These are phyloP conservation scores for Brachypterus glaber DNA, from an alignment of 2,888 invertebrate genomes.

Conservation along the genomic window DNA sequence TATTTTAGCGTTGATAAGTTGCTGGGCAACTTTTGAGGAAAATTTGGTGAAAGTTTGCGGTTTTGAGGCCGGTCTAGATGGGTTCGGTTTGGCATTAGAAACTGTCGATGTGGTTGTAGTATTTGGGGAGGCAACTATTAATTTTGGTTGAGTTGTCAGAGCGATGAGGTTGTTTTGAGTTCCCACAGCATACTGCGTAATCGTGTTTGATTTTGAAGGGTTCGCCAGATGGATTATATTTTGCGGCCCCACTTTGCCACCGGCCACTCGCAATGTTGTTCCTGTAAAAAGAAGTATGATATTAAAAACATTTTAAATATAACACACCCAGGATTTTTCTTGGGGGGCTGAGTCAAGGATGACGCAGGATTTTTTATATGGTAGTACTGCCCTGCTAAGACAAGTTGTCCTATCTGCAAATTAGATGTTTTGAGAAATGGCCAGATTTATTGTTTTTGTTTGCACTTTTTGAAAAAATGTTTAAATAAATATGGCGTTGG, in stretches of 20 bases:
- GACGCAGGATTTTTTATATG: not conserved
- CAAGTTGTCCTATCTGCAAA: no score
- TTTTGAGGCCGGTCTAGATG: slow-evolving; percentile 21
- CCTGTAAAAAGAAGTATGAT: slow-evolving; percentile 30
- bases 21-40: slow-evolving; percentile 37
- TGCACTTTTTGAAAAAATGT: no score
- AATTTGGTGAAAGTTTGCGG: slow-evolving; percentile 31
- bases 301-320: not conserved
- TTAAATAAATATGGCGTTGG: no score
- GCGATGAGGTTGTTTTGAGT: slow-evolving; percentile 43
- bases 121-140: slow-evolving; percentile 33
- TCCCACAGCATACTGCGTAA: slow-evolving; percentile 43
- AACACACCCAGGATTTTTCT: slow-evolving; percentile 1
- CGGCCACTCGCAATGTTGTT: slow-evolving; percentile 42
- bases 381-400: no score
- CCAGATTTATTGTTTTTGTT: no score
- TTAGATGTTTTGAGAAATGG: no score
- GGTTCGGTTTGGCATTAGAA: slow-evolving; percentile 23
- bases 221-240: slow-evolving; percentile 46
- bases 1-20: slow-evolving; percentile 43
- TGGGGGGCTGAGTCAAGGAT: not conserved
- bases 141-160: slow-evolving; percentile 35
- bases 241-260: slow-evolving; percentile 39
- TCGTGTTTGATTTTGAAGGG: slow-evolving; percentile 34
- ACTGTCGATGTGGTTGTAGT: slow-evolving; percentile 26